phyloP scores from a whole-genome alignment of 2,797 vertebrate genomes.

The Onychomys arenicola region DNA sequence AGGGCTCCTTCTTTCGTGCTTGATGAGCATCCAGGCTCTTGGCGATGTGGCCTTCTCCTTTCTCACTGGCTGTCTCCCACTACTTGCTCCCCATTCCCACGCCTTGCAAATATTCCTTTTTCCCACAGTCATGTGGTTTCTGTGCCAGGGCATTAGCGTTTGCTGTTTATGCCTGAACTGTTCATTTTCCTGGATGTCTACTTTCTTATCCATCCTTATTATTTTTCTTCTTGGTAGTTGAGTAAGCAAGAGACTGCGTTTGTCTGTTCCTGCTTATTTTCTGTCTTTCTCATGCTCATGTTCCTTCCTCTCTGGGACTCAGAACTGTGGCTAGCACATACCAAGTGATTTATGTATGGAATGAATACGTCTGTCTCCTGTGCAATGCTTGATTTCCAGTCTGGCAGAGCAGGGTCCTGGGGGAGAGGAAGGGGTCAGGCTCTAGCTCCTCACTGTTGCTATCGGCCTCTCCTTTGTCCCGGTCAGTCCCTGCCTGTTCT shows the following conservation, averaged over 20 bases:
- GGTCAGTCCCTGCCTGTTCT: not conserved
- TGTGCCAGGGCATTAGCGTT: not conserved
- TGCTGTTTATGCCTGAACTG: not conserved
- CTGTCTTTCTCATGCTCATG: not conserved
- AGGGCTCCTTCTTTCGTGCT: not conserved
- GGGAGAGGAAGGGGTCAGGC: no score
- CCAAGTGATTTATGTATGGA: not conserved
- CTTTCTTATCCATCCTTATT: not conserved
- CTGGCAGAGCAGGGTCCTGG: not conserved
- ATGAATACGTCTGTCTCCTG: not conserved
- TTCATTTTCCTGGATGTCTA: not conserved
- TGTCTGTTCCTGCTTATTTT: not conserved
- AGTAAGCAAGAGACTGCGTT: not conserved
- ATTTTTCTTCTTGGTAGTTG: not conserved
- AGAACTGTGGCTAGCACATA: not conserved
- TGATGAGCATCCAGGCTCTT: fast-evolving
- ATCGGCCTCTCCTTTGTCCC: not conserved
- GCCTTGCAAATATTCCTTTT: not conserved
- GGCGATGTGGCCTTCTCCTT: not conserved
- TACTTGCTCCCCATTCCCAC: not conserved
- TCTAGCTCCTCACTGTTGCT: not conserved
- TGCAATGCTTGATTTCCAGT: not conserved
- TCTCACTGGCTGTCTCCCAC: not conserved
- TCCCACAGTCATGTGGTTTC: not conserved
- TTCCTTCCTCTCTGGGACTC: not conserved